These are phyloP conservation scores for Menidia menidia DNA, from an alignment of 2,797 vertebrate species.

Conservation along the genomic window DNA sequence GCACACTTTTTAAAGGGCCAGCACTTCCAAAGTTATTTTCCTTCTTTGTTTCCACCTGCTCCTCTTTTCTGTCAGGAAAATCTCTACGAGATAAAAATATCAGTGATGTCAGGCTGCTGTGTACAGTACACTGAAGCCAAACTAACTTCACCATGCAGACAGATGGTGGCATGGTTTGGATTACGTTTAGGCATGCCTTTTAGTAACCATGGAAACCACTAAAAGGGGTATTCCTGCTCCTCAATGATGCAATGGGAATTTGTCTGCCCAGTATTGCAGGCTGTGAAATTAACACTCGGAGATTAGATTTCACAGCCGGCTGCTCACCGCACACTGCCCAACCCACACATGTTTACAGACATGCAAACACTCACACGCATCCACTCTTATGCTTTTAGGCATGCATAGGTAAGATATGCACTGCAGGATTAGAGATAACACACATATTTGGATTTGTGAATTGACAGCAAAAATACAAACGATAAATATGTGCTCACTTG, in stretches of 20 bases:
- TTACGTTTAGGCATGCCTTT: constrained; percentile 55
- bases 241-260: constrained; percentile 52
- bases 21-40: too few species aligned
- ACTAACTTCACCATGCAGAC: constrained; percentile 35
- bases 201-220: constrained; percentile 61
- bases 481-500: constrained; percentile 12
- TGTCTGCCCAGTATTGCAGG: constrained; percentile 51
- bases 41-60: too few species aligned
- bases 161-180: constrained; percentile 52
- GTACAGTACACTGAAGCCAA: constrained; percentile 10
- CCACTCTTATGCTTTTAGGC: constrained; percentile 7
- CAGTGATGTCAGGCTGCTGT: not conserved
- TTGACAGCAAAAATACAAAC: constrained; percentile 5
- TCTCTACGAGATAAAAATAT: not conserved
- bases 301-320: constrained; percentile 71
- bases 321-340: constrained; percentile 39
- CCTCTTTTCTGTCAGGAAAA: too few species aligned
- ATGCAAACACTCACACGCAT: constrained; percentile 27
- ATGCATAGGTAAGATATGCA: constrained; percentile 39
- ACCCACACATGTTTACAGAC: constrained; percentile 19
- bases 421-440: constrained; percentile 46
- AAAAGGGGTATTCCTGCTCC: constrained; percentile 29
- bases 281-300: constrained; percentile 68
- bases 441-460: constrained; percentile 33
- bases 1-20: too few species aligned